These are phyloP conservation scores for Cinclus mexicanus DNA, from an alignment of 2,113 vertebrate genomes.

Conservation along the genomic window DNA sequence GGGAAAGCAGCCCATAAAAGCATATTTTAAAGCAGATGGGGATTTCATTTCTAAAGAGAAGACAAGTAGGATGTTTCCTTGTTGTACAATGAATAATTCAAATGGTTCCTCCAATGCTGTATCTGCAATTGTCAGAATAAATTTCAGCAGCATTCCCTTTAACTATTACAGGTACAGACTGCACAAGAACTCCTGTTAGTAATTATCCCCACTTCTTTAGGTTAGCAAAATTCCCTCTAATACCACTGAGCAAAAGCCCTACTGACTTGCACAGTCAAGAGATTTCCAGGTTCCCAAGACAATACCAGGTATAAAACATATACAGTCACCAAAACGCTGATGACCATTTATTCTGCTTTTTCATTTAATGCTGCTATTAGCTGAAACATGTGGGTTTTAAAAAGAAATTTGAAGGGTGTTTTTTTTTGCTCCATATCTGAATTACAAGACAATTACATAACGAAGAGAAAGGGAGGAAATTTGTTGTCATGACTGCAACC, in stretches of 20 bases:
- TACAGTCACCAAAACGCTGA: not conserved
- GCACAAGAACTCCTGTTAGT: slow-evolving; percentile 23
- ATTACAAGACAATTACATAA: not conserved
- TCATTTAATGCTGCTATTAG: not conserved
- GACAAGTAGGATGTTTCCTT: slow-evolving; percentile 58
- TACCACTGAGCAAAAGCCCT: not conserved
- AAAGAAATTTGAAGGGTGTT: not conserved
- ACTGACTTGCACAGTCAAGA: not conserved
- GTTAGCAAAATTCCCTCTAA: not conserved
- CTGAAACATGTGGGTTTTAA: not conserved
- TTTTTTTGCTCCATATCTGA: not conserved
- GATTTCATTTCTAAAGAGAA: slow-evolving; percentile 56
- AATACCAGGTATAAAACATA: not conserved
- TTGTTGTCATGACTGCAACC: slow-evolving; percentile 36
- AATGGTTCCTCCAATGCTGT: slow-evolving; percentile 21
- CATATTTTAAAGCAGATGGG: slow-evolving; percentile 30
- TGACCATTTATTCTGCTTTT: not conserved
- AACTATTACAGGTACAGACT: slow-evolving; percentile 29
- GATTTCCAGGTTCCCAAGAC: not conserved
- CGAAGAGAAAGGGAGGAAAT: not conserved
- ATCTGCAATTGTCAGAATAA: slow-evolving; percentile 56
- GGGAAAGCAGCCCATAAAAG: not conserved
- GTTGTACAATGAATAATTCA: slow-evolving; percentile 72
- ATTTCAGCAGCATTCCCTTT: slow-evolving; percentile 49
- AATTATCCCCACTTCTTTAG: slow-evolving; percentile 20